phyloP scores from a whole-genome alignment of 1,140 invertebrate species.

The Calycopis cecrops region DNA sequence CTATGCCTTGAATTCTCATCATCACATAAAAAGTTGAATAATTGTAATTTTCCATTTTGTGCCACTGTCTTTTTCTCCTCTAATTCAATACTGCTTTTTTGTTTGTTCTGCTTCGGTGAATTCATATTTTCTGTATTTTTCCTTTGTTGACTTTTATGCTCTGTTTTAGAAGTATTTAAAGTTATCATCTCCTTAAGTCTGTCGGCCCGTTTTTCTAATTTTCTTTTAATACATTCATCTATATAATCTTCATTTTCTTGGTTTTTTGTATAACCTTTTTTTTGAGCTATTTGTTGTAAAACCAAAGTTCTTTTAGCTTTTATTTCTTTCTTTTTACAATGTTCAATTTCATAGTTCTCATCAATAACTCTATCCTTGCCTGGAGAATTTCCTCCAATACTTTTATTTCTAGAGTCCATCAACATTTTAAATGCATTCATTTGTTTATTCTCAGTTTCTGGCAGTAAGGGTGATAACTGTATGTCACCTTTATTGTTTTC shows the following conservation, averaged over 20 bases:
- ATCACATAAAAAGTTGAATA: constrained; percentile 16
- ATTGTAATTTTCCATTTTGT: neutral
- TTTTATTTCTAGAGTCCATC: constrained; percentile 78
- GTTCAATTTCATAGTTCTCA: constrained; percentile 31
- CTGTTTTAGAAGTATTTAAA: constrained; percentile 27
- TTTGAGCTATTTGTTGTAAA: constrained; percentile 76
- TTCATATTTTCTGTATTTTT: neutral
- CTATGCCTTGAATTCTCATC: constrained; percentile 15
- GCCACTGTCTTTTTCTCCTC: neutral
- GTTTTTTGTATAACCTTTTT: constrained; percentile 75
- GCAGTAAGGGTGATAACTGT: constrained; percentile 11
- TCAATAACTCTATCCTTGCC: constrained; percentile 66
- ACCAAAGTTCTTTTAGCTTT: constrained; percentile 71
- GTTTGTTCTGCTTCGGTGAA: neutral
- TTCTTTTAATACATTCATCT: constrained; percentile 70
- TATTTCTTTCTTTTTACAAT: constrained; percentile 47
- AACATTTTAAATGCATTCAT: constrained; percentile 78
- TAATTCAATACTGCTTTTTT: too few species aligned
- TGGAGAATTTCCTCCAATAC: constrained; percentile 77
- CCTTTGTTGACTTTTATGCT: constrained; percentile 17
- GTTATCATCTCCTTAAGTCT: constrained; percentile 70
- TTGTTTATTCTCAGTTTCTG: constrained; percentile 35
- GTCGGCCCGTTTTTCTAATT: constrained; percentile 76
- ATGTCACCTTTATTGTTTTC: constrained; percentile 1
- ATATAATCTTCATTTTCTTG: constrained; percentile 73